Evolutionary conservation across 2,797 vertebrate genomes (phyloP).

Genomic region (Acestrorhynchus altus): DNA sequence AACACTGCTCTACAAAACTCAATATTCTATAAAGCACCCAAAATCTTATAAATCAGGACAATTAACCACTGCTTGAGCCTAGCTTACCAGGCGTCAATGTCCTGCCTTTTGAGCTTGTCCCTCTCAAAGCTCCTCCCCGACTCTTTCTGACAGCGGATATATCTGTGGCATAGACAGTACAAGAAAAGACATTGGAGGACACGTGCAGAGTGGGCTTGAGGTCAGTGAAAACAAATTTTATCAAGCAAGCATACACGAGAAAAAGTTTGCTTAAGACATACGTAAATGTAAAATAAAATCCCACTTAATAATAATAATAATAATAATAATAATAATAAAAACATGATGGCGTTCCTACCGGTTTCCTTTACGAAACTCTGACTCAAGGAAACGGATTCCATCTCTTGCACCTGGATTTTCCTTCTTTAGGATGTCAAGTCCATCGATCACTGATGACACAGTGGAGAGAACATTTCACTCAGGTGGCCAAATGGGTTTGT

Average conservation of each 20-base stretch:
- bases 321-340: too few relatives aligned
- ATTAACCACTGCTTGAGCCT: background rate
- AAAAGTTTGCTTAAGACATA: background rate
- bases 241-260: background rate
- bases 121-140: conserved; percentile 90
- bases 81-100: conserved; percentile 91
- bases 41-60: background rate
- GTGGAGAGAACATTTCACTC: background rate
- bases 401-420: conserved; percentile 92
- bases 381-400: conserved; percentile 93
- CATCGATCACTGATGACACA: conserved; percentile 87
- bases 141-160: conserved; percentile 97
- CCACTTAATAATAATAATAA: too few relatives aligned
- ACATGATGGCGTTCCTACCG: too few relatives aligned
- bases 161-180: conserved; percentile 72
- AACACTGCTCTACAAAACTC: too few relatives aligned
- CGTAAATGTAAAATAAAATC: too few relatives aligned
- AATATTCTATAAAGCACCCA: background rate
- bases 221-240: background rate
- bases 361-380: conserved; percentile 97
- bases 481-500: background rate
- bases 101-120: conserved; percentile 93
- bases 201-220: background rate
- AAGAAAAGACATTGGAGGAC: background rate
- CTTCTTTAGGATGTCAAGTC: conserved; percentile 93